Base-by-base conservation (phyloP, 2,113 vertebrate species). In the Oncorhynchus keta region DNA sequence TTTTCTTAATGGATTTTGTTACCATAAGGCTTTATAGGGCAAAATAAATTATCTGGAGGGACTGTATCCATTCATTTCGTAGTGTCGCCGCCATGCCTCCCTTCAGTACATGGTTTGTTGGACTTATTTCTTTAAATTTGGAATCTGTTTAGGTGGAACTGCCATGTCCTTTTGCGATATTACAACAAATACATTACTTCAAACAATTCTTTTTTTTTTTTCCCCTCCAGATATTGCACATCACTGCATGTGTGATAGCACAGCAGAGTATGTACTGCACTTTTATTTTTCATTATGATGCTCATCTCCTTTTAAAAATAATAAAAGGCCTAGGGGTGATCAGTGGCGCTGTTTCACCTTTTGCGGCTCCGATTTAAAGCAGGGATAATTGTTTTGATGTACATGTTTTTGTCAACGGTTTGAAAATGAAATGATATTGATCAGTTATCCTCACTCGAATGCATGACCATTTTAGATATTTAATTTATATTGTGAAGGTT, bases 401-500 rank as follows among this genome's bases (percentile, higher is more conserved):
- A 16, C 2, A 13, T 20, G 8, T 61, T 64, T 62, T 62, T 67
- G 32, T 67, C 16, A 22, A 62, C 2, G 24, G 45, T 28, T 72
- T 32, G 55, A 62, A 55, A 14, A 3, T 16, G 48, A 13, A 22
- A 20, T 57, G 1, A 16, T 59, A 24, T 45, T 48, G 16, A 70
- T n/a, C 22, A 51, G 32, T 32, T 45, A 20, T 48, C 28, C 55
- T 67, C 55, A 57, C 51, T 70, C 32, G 24, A 72, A 13, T 67
- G 26, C 32, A 65, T 64, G 24, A 45, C 35, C 48, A 22, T 32
- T 62, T n/a, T 62, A n/a, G 32, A 76, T 32, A 35, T 30, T 61
- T 79, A 55, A 81, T 67, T 75, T 86, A 76, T 81, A 79, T 79
- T 74, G 49, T 75, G 32, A 77, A 30, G 5, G 66, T 76, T 45